Evolutionary conservation across 2,888 invertebrate genomes (phyloP), one percentile per base, ranked within the genome.

Genomic region (Mythimna impura): DNA sequence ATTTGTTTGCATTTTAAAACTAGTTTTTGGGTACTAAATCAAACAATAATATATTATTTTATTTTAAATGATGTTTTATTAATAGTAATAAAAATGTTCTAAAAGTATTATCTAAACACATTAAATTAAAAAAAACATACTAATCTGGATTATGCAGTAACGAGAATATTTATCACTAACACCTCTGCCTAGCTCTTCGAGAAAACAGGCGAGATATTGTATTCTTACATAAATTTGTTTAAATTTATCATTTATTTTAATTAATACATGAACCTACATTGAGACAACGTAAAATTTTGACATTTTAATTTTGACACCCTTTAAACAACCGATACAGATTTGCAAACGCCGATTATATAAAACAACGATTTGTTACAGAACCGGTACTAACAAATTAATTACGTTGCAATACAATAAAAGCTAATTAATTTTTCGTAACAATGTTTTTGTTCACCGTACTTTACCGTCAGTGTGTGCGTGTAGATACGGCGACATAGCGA

Each of bases 401-500:
- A 78, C 74, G 62, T 81, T 72, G 85, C 76, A 76, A 79, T 72
- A 68, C 50, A 62, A 77, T 64, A 80, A 82, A 80, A 81, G 72
- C 47, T 79, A 86, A 86, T 86, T 84, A 76, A 76, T 47, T 76
- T 63, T 82, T 77, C 63, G 66, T 70, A 85, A 84, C 14, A 62
- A 65, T 67, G 86, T 83, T 83, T 89, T 71, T 90, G 87, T 84
- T 52, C 57, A 87, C 92, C 63, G 74, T 93, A 91, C 87, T 52
- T 6, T 77, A 67, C 73, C 75, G 65, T 40, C 40, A 40, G 66
- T 71, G 89, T 89, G 88, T 86, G 87, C 34, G 88, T 82, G 77
- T 72, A 69, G 66, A 71, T 73, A 77, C 79, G 70, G 66, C 77
- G 74, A 76, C 73, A 66, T 70, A 62, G 54, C 71, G 71, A 80